These are phyloP conservation scores for Coleophora flavipennella DNA, from an alignment of 2,888 invertebrate genomes.

Conservation along the genomic window DNA sequence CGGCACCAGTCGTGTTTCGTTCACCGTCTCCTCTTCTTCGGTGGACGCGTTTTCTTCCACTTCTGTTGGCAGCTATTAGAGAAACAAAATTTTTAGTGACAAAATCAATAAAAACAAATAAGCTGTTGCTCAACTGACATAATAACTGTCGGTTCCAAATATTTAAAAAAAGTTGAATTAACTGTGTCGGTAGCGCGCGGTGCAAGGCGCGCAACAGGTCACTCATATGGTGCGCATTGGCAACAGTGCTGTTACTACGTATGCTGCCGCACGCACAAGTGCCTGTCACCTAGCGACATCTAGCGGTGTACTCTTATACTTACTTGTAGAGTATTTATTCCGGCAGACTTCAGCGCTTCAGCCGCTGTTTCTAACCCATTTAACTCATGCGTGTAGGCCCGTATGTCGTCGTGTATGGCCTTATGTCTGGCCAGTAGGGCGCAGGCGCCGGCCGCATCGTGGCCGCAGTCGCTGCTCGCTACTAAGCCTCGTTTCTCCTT, in stretches of 20 bases:
- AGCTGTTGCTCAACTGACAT: too few species aligned
- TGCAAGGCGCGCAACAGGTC: too few species aligned
- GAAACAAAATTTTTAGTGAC: background rate
- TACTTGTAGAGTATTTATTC: constrained; percentile 68
- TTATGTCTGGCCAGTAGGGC: constrained; percentile 90
- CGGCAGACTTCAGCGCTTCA: constrained; percentile 80
- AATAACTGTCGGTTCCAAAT: too few species aligned
- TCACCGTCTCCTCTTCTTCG: constrained; percentile 82
- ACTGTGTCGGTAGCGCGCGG: too few species aligned
- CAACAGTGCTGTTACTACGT: too few species aligned
- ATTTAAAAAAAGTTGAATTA: too few species aligned
- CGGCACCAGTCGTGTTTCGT: constrained; percentile 86
- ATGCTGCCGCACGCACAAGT: too few species aligned
- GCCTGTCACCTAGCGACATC: too few species aligned
- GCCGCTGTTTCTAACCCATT: constrained; percentile 86
- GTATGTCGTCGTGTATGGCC: constrained; percentile 89
- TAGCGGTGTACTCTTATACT: too few species aligned
- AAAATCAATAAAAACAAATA: too few species aligned
- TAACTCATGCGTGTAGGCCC: constrained; percentile 91
- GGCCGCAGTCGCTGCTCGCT: constrained; percentile 90
- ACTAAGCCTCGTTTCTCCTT: constrained; percentile 95
- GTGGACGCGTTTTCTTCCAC: constrained; percentile 69
- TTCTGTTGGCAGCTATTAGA: constrained; percentile 70
- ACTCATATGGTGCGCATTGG: too few species aligned
- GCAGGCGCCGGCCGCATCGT: constrained; percentile 92